A percentile compares a stretch with the other conserved stretches of the same genome.
Conservation (phyloP, 2,888 invertebrate genomes). For the Endomychus coccineus region DNA sequence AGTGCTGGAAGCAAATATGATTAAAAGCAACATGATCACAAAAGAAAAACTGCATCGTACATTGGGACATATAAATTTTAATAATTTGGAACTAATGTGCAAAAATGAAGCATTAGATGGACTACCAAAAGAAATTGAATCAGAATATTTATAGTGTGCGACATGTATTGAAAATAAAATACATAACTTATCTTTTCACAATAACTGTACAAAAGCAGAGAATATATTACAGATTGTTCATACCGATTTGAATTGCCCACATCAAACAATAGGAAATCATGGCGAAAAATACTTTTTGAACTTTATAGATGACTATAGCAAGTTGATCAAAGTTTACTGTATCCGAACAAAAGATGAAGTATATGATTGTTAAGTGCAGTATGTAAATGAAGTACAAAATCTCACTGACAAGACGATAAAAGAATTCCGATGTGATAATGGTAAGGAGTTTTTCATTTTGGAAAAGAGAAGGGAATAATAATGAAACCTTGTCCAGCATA, state of each 20-base stretch:
- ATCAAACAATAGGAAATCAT: constrained; percentile 9
- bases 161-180: constrained; percentile 27
- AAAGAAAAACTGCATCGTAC: constrained; percentile 25
- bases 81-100: constrained; percentile 20
- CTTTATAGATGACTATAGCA: constrained; percentile 23
- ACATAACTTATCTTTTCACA: constrained; percentile 24
- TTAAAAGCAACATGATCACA: constrained; percentile 13
- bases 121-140: constrained; percentile 19
- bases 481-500: constrained; percentile 23
- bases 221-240: constrained; percentile 24
- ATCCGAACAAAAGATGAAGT: constrained; percentile 20
- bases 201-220: constrained; percentile 20
- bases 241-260: constrained; percentile 25
- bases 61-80: constrained; percentile 26
- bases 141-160: constrained; percentile 22
- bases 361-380: constrained; percentile 18
- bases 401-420: constrained; percentile 16
- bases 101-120: constrained; percentile 17
- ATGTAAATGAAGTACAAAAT: constrained; percentile 22
- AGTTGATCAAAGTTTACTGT: constrained; percentile 17
- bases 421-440: constrained; percentile 22
- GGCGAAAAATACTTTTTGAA: constrained; percentile 22
- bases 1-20: constrained; percentile 7
- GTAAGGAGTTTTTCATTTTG: constrained; percentile 20
- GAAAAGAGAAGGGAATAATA: constrained; percentile 22